Evolutionary conservation across 92 coral and sea anemone genomes (phyloP).

Genomic region (Muricea muricata): DNA sequence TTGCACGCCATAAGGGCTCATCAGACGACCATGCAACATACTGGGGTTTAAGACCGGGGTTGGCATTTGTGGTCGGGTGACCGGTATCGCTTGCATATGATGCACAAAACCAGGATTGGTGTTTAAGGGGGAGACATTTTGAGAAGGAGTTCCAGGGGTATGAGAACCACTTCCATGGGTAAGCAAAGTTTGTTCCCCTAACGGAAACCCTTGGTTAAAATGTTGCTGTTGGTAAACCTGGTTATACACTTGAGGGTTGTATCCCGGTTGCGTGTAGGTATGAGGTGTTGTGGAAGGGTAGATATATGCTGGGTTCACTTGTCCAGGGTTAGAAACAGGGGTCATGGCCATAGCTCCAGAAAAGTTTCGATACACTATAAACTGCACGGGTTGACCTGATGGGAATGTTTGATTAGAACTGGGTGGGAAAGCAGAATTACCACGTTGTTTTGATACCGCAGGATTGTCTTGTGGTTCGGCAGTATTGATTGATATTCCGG

Average conservation of each 20-base stretch:
- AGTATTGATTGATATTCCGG: conserved; percentile 75
- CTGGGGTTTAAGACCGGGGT: conserved; percentile 29
- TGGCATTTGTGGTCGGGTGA: conserved; percentile 32
- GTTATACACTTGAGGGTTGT: conserved; percentile 60
- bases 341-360: conserved; percentile 64
- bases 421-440: conserved; percentile 77
- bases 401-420: conserved; percentile 85
- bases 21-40: conserved; percentile 30
- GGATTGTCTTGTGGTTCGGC: conserved; percentile 79
- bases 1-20: conserved; percentile 29
- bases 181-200: conserved; percentile 32
- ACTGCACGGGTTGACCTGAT: conserved; percentile 85
- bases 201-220: conserved; percentile 14
- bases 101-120: conserved; percentile 34
- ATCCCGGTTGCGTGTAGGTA: conserved; percentile 45
- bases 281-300: conserved; percentile 61
- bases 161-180: conserved; percentile 63
- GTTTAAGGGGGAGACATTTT: conserved; percentile 77
- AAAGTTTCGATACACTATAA: conserved; percentile 77
- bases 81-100: conserved; percentile 37
- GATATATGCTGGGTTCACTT: conserved; percentile 61
- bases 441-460: conserved; percentile 68
- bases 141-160: conserved; percentile 96
- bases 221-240: conserved; percentile 52
- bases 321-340: conserved; percentile 69